Percentiles rank a stretch among this genome's conserved stretches.
Conservation (phyloP, 2,888 invertebrate genomes). For the Branchipolynoe longqiensis region DNA sequence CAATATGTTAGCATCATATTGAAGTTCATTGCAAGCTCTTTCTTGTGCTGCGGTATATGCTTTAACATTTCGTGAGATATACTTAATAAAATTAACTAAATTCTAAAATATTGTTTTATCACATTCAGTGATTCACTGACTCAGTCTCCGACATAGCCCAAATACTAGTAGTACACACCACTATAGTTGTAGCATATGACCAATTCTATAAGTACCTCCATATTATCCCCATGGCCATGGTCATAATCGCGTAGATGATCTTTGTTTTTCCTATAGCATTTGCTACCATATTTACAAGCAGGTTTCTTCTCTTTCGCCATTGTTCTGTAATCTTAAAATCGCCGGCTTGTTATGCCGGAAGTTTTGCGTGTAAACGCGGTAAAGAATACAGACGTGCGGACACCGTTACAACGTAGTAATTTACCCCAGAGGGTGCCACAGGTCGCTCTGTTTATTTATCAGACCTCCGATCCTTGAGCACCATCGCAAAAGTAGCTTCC, state of each 20-base stretch:
- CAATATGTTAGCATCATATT: too few species aligned
- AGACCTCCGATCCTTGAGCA: background rate
- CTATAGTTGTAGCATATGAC: background rate
- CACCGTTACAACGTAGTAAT: too few species aligned
- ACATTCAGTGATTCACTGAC: too few species aligned
- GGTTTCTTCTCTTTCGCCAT: conserved; percentile 56
- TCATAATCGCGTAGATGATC: conserved; percentile 62
- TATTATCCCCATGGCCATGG: conserved; percentile 50
- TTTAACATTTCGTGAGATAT: too few species aligned
- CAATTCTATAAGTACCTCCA: background rate
- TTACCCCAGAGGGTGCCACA: background rate
- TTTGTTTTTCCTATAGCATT: conserved; percentile 66
- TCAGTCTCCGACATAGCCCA: too few species aligned
- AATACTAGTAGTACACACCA: background rate
- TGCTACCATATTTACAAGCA: conserved; percentile 63
- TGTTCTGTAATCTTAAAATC: background rate
- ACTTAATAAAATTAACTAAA: background rate
- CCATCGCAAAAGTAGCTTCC: too few species aligned
- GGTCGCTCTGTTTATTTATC: background rate
- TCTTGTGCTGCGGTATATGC: too few species aligned
- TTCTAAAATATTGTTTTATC: conserved; percentile 1
- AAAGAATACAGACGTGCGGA: background rate
- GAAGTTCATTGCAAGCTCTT: too few species aligned
- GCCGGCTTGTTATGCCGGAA: conserved; percentile 25
- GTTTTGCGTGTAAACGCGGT: background rate